Evolutionary conservation across 2,113 vertebrate species (phyloP), one percentile per base, ranked within the genome.

Genomic region (Coracopsis vasa): DNA sequence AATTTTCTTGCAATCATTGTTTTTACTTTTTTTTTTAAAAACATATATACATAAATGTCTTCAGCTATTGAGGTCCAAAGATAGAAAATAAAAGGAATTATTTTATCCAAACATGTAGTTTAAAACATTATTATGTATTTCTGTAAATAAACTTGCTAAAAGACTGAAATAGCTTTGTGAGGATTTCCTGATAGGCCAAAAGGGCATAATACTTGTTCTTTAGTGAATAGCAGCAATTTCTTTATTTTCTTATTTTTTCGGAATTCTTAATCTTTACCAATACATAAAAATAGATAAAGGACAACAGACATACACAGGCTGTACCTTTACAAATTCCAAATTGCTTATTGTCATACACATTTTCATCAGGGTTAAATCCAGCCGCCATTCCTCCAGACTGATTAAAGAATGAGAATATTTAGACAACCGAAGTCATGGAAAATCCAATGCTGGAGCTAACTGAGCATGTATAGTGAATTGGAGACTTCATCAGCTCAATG

Each of bases 1-100:
- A 4, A 28, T 51, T 79, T 87, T 92, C 44, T 69, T 78, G 23
- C 33, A 80, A 78, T 35, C 19, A 44, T 41, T 75, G 14, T 1
- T 91, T 86, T 93, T 73, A 48, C 11, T 48, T 31, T 64, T 44
- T 53, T 80, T 61, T 72, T 10, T 4, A n/a, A 8, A 51, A 8
- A 48, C 14, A 56, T 56, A 33, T 21, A 41, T 11, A 54, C 0
- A 0, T 58, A 51, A 31, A 44, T 23, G 0, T 60, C 37, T 65
- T 85, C n/a, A 82, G 44, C 3, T 87, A 41, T 18, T 61, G 35
- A 94, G 8, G 2, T 79, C 25, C 24, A 82, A 75, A 58, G 11
- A 56, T 0, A 72, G 21, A 92, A 72, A 90, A 41, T 33, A 48
- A 58, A 80, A 82, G 25, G 3, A 64, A 61, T 70, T 9, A 9